phyloP scores from a whole-genome alignment of 2,113 vertebrate species.

The Pristiophorus japonicus region DNA sequence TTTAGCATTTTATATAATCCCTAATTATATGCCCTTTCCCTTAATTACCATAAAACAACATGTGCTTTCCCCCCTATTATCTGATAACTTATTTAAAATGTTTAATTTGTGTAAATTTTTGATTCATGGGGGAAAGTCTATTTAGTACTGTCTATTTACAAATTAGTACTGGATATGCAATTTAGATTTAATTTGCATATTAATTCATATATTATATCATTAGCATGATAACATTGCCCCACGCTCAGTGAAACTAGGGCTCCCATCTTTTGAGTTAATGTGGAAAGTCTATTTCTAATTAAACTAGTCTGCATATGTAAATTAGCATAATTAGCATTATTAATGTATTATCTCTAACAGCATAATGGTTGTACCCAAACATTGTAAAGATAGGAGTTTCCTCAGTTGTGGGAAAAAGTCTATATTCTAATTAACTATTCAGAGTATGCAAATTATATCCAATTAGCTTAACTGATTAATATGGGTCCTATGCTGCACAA shows the following conservation, averaged over 20 bases:
- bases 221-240: constrained; percentile 30
- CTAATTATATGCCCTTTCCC: background rate
- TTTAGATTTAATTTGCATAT: constrained; percentile 37
- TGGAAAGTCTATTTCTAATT: constrained; percentile 34
- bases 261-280: constrained; percentile 23
- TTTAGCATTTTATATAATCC: background rate
- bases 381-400: constrained; percentile 23
- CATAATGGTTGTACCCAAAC: constrained; percentile 25
- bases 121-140: constrained; percentile 28
- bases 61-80: background rate
- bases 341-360: constrained; percentile 35
- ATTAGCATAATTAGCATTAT: constrained; percentile 37
- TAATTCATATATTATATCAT: constrained; percentile 34
- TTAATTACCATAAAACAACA: background rate
- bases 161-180: constrained; percentile 36
- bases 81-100: constrained; percentile 37
- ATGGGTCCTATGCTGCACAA: constrained; percentile 19
- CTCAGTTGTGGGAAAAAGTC: constrained; percentile 11
- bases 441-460: constrained; percentile 32
- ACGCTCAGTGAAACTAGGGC: background rate
- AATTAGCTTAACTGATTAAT: constrained; percentile 36
- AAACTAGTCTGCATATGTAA: constrained; percentile 37
- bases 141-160: constrained; percentile 35
- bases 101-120: constrained; percentile 34
- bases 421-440: constrained; percentile 34